Base-by-base conservation (phyloP, 2,888 invertebrate species). In the Drosophila demipolita region DNA sequence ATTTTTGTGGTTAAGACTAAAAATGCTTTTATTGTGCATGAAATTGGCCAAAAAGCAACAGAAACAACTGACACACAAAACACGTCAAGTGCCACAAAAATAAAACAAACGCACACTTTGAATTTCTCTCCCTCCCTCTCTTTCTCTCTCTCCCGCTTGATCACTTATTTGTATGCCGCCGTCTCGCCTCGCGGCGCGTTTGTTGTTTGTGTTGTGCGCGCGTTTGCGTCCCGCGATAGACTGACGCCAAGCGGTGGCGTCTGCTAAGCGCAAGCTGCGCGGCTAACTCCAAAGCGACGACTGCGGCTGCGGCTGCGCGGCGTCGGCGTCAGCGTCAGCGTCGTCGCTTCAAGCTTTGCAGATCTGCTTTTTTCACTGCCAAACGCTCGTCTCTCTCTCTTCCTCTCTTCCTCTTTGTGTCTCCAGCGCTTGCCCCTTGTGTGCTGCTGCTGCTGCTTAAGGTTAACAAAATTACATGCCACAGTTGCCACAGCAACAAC, bases 381-480 rank as follows among this genome's bases (percentile, higher is more conserved):
- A 87, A 54, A 71, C 64, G 45, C 4, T 45, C 38, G n/a, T 5
- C 57, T 26, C 40, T 36, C 20, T 17, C 26, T n/a, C 23, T 15
- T 35, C 8, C 48, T 45, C n/a, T 33, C 11, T 15, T 35, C 8
- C 48, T 45, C n/a, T 33, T 9, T 8, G 23, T 36, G 15, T 11
- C 32, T 26, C n/a, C 15, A 15, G 12, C 48, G 12, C 20, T 45
- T 45, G 20, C 53, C 53, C 23, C 20, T 38, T 61, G 50, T 20
- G 26, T 40, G 63, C 61, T 63, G 42, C 54, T 40, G 62, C 65
- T 69, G 36, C 49, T 38, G 75, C 58, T 80, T 82, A 80, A 82
- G 82, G 82, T 82, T 82, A 82, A 75, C 67, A 35, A 75, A 82
- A 82, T 82, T 82, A 82, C 78, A 82, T 81, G 81, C 78, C 70